A percentile compares a stretch with the other conserved stretches of the same genome.
These are phyloP conservation scores for Pavo muticus DNA, from an alignment of 2,113 vertebrate species.

Conservation along the genomic window DNA sequence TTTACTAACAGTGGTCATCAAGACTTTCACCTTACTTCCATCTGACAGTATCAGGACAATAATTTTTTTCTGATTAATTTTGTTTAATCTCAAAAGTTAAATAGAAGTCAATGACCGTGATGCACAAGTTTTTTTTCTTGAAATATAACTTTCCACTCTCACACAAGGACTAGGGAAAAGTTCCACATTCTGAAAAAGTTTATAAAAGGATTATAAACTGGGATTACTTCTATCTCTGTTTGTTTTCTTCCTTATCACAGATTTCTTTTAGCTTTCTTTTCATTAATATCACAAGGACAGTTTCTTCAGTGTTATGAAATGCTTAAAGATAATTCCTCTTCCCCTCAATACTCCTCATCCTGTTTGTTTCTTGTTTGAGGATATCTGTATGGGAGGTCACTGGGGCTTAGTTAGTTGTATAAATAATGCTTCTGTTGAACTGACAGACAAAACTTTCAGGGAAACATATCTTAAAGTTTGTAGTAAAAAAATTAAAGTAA, in stretches of 20 bases:
- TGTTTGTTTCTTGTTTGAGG: neutral
- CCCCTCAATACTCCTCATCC: neutral
- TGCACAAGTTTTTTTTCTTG: neutral
- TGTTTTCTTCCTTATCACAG: neutral
- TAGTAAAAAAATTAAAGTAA: neutral
- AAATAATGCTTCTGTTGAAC: neutral
- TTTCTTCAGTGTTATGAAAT: neutral
- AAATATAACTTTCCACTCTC: neutral
- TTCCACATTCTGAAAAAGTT: neutral
- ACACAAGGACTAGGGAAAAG: neutral
- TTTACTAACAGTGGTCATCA: neutral
- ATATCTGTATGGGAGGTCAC: neutral
- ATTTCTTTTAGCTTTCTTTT: neutral
- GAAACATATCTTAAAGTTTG: neutral
- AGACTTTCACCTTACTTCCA: neutral
- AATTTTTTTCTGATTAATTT: slow-evolving; percentile 16
- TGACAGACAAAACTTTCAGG: neutral
- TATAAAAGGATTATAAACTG: neutral
- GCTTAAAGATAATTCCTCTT: slow-evolving; percentile 1
- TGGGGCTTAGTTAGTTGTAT: neutral
- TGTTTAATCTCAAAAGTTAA: neutral
- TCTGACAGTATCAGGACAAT: neutral
- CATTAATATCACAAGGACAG: slow-evolving; percentile 14
- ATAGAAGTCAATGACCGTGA: neutral
- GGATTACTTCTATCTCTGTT: slow-evolving; percentile 27